phyloP scores from a whole-genome alignment of 2,113 vertebrate genomes.

The Eidolon helvum region DNA sequence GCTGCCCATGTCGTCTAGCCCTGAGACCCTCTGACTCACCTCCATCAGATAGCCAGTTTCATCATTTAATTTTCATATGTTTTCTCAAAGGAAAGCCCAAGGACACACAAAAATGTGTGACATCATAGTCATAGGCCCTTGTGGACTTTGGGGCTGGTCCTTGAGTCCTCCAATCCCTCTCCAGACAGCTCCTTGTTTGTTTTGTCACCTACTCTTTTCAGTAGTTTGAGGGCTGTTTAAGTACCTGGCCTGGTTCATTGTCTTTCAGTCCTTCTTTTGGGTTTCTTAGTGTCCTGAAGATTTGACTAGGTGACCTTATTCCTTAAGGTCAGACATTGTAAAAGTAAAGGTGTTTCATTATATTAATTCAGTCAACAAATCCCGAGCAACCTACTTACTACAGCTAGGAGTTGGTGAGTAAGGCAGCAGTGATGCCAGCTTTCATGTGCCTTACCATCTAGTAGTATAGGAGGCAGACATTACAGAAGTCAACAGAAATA shows the following conservation, averaged over 20 bases:
- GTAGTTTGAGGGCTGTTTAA: neutral
- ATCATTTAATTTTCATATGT: neutral
- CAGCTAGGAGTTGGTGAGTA: neutral
- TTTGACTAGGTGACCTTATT: neutral
- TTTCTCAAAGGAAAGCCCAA: neutral
- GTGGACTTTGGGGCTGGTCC: neutral
- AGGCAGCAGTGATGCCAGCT: neutral
- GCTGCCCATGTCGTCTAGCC: neutral
- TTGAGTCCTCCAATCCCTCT: accelerated
- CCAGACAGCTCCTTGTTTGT: neutral
- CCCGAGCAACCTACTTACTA: neutral
- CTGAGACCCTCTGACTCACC: neutral
- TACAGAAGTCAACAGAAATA: neutral
- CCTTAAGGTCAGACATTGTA: neutral
- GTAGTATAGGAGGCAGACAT: neutral
- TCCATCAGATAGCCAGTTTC: neutral
- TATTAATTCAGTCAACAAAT: neutral
- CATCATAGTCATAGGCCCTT: neutral
- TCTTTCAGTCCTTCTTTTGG: neutral
- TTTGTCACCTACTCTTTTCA: neutral
- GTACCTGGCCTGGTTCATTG: neutral
- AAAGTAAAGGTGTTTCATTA: neutral
- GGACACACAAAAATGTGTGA: accelerated
- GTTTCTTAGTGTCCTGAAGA: neutral
- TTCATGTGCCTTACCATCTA: neutral